phyloP scores from a whole-genome alignment of 2,797 vertebrate genomes.

The Anableps anableps region DNA sequence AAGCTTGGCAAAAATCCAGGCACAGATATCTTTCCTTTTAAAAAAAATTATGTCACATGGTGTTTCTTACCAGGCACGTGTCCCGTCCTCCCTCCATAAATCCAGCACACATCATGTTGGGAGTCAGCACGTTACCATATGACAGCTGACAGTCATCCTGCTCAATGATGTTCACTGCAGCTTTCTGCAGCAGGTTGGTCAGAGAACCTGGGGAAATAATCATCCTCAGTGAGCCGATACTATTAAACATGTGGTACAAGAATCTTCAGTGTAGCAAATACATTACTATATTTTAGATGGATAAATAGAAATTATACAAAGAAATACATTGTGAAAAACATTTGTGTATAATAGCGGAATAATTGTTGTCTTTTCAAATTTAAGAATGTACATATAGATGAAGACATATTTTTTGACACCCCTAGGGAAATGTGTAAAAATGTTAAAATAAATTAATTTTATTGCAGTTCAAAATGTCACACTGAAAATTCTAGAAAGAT shows the following conservation, averaged over 20 bases:
- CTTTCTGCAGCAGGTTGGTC: conserved; percentile 89
- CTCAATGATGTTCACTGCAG: conserved; percentile 86
- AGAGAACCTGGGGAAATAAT: conserved; percentile 66
- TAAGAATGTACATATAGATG: neutral
- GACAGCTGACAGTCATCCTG: conserved; percentile 87
- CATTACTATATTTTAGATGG: neutral
- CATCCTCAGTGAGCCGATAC: neutral
- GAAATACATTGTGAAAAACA: neutral
- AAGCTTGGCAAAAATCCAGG: conserved; percentile 13
- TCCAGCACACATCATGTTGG: conserved; percentile 92
- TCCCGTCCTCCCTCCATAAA: conserved; percentile 88
- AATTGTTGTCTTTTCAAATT: neutral
- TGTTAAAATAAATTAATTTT: neutral
- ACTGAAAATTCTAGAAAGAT: neutral
- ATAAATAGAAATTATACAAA: neutral
- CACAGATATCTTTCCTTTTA: conserved; percentile 4
- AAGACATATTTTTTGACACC: neutral
- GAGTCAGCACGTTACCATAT: conserved; percentile 86
- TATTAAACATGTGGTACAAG: neutral
- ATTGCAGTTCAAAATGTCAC: neutral
- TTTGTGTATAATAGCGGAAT: neutral
- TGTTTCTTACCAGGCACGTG: conserved; percentile 90
- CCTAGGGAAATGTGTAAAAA: neutral
- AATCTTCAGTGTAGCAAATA: neutral
- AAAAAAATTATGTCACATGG: conserved; percentile 8